Conservation (phyloP, 30 jellyfish, hydroid and myxozoan species). For the Morbakka virulenta region DNA sequence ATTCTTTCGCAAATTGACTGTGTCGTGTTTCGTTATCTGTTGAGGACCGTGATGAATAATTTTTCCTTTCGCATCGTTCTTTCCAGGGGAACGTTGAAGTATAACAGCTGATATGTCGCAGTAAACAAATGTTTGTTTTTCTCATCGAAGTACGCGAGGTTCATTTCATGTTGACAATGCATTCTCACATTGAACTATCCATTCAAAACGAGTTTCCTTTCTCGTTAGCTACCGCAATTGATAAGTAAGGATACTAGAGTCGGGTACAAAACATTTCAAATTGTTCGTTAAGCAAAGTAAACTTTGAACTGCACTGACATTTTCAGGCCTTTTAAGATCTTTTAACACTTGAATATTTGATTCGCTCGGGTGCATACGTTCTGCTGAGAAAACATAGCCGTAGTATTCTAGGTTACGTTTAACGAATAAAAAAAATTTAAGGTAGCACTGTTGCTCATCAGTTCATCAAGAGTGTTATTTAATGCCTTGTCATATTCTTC, state of each 20-base stretch:
- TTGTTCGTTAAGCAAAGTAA: constrained; percentile 26
- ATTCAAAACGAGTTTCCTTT: not conserved
- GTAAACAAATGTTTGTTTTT: not conserved
- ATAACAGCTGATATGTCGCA: constrained; percentile 14
- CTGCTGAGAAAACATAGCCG: constrained; percentile 7
- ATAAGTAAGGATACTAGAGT: not conserved
- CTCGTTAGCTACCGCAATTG: not conserved
- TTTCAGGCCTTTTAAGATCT: not conserved
- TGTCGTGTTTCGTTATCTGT: constrained; percentile 11
- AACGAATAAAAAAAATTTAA: no score
- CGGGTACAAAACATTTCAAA: constrained; percentile 19
- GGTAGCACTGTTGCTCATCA: constrained; percentile 14
- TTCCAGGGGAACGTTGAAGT: constrained; percentile 11
- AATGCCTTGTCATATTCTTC: not conserved
- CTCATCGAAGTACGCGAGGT: constrained; percentile 11
- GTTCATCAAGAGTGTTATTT: not conserved
- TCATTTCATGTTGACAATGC: not conserved
- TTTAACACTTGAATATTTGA: constrained; percentile 16
- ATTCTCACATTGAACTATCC: constrained; percentile 19
- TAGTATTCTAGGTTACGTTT: constrained; percentile 10
- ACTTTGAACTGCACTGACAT: constrained; percentile 2
- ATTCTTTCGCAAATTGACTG: constrained; percentile 23
- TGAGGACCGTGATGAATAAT: constrained; percentile 28
- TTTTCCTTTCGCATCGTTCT: constrained; percentile 15
- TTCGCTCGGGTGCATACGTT: constrained; percentile 32